phyloP scores from a whole-genome alignment of 2,797 vertebrate species.

The Vultur gryphus region DNA sequence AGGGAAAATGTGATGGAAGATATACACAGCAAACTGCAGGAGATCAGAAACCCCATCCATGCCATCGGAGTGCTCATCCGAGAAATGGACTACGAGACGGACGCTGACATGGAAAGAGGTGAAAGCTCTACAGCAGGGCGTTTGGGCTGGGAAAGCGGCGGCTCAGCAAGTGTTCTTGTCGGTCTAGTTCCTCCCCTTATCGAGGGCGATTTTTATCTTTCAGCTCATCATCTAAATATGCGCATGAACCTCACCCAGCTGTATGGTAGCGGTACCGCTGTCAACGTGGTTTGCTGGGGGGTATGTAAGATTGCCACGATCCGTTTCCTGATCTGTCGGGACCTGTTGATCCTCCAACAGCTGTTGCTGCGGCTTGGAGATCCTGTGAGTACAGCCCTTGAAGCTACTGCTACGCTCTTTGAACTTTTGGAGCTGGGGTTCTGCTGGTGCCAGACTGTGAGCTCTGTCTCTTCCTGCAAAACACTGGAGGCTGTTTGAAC shows the following conservation, averaged over 20 bases:
- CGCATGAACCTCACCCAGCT: conserved; percentile 86
- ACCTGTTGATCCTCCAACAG: conserved; percentile 90
- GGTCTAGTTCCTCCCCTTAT: not conserved
- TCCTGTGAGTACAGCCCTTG: conserved; percentile 73
- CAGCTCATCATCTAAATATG: conserved; percentile 79
- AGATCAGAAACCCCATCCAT: conserved; percentile 82
- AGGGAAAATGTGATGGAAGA: conserved; percentile 86
- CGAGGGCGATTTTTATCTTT: not conserved
- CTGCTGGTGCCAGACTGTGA: not conserved
- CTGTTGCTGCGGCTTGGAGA: conserved; percentile 84
- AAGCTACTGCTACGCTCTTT: fast-evolving
- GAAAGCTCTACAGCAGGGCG: not conserved
- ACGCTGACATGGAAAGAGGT: conserved; percentile 79
- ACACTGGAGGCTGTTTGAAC: not conserved
- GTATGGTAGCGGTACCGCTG: conserved; percentile 79
- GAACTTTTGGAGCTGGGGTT: not conserved
- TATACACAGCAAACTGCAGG: conserved; percentile 90
- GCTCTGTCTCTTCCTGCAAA: not conserved
- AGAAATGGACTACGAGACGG: conserved; percentile 92
- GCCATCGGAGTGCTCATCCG: conserved; percentile 85
- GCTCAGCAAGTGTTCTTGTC: not conserved
- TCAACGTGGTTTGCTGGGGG: conserved; percentile 79
- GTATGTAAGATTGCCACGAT: conserved; percentile 82
- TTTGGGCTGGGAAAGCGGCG: not conserved
- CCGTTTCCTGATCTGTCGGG: conserved; percentile 87